phyloP scores from a whole-genome alignment of 2,888 invertebrate genomes.

The Endomychus coccineus region DNA sequence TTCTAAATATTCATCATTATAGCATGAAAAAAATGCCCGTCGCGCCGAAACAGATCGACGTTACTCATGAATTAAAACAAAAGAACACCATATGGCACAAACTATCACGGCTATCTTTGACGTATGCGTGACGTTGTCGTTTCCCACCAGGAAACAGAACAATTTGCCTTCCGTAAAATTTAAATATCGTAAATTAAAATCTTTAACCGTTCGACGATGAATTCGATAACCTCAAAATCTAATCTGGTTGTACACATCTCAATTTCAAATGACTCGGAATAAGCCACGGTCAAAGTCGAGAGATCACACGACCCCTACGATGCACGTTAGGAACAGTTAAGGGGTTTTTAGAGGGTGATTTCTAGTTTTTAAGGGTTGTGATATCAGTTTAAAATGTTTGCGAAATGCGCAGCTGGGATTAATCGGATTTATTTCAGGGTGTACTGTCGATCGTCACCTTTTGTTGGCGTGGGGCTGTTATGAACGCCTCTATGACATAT shows the following conservation, averaged over 20 bases:
- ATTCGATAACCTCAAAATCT: constrained; percentile 23
- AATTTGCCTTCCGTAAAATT: constrained; percentile 2
- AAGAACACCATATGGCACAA: constrained; percentile 29
- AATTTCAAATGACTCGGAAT: constrained; percentile 36
- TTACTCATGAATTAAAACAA: constrained; percentile 24
- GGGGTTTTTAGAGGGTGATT: constrained; percentile 27
- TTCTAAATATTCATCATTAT: constrained; percentile 28
- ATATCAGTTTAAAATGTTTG: constrained; percentile 38
- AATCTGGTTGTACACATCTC: constrained; percentile 34
- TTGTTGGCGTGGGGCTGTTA: constrained; percentile 29
- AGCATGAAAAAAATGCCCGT: constrained; percentile 14
- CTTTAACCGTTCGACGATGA: too few relatives aligned
- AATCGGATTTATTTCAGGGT: constrained; percentile 41
- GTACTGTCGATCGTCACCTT: constrained; percentile 17
- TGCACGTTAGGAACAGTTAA: constrained; percentile 20
- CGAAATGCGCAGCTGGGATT: constrained; percentile 43
- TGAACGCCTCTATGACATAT: constrained; percentile 33
- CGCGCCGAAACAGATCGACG: constrained; percentile 1
- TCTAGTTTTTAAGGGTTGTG: constrained; percentile 25
- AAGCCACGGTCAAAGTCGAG: constrained; percentile 25
- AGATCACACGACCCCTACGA: constrained; percentile 8
- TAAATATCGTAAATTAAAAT: constrained; percentile 4
- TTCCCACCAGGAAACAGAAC: not conserved
- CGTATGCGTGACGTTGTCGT: not conserved
- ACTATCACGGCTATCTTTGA: constrained; percentile 14